These are phyloP conservation scores for Lepidostoma basale DNA, from an alignment of 1,140 invertebrate genomes.

Conservation along the genomic window DNA sequence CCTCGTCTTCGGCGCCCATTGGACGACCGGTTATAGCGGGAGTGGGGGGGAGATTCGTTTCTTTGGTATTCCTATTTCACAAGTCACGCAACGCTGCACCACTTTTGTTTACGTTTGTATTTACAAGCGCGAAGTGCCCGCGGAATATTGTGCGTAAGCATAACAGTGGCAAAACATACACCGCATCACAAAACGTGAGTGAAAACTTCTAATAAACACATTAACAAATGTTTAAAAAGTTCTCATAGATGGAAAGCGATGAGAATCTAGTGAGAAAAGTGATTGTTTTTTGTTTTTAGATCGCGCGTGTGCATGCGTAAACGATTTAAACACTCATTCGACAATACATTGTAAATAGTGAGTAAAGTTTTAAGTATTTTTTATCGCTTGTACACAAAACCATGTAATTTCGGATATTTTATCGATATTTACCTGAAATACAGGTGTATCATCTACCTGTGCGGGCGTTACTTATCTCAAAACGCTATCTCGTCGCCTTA, in stretches of 20 bases:
- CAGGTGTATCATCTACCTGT: too few relatives aligned
- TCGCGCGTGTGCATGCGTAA: too few relatives aligned
- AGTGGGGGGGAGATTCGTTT: neutral
- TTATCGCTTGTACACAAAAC: too few relatives aligned
- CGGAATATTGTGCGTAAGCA: neutral
- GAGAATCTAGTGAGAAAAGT: neutral
- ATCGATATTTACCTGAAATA: neutral
- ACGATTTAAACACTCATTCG: too few relatives aligned
- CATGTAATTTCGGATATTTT: neutral
- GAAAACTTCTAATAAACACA: neutral
- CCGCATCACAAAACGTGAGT: neutral
- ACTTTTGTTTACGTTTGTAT: slow-evolving; percentile 18
- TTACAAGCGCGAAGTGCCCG: neutral
- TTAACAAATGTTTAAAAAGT: neutral
- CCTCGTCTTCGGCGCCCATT: slow-evolving; percentile 7
- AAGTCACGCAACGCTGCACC: slow-evolving; percentile 13
- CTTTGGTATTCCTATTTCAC: slow-evolving; percentile 3
- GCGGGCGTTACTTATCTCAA: neutral
- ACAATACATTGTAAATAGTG: neutral
- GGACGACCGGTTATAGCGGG: neutral
- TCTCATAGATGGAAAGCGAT: neutral
- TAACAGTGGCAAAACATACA: neutral
- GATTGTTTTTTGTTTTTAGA: neutral
- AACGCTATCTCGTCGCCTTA: neutral
- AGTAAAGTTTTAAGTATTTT: neutral